phyloP scores from a whole-genome alignment of 2,113 vertebrate genomes.

The Platycercus adscitus region DNA sequence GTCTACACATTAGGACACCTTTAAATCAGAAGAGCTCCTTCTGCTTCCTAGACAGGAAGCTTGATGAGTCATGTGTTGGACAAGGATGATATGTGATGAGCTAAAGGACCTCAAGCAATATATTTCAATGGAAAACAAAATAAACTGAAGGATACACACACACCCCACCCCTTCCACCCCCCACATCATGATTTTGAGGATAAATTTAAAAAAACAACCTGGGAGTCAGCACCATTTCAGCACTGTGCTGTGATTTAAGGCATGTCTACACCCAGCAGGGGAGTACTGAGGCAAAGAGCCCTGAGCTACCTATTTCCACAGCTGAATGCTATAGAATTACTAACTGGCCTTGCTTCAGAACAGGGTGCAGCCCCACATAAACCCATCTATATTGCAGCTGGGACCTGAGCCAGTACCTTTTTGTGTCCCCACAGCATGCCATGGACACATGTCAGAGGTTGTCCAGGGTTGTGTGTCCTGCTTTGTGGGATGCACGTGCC shows the following conservation, averaged over 20 bases:
- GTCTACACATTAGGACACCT: background rate
- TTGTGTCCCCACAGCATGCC: background rate
- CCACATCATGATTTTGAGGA: background rate
- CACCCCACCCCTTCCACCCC: accelerated
- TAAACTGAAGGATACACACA: background rate
- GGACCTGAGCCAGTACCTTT: background rate
- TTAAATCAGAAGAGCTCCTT: background rate
- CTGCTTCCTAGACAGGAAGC: background rate
- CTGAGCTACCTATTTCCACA: constrained; percentile 14
- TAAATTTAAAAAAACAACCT: background rate
- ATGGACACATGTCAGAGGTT: background rate
- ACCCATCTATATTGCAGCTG: background rate
- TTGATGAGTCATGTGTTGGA: background rate
- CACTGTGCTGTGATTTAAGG: background rate
- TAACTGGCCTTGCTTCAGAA: background rate
- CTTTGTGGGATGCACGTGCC: background rate
- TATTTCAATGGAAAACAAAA: constrained; percentile 7
- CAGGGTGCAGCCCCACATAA: background rate
- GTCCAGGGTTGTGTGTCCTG: background rate
- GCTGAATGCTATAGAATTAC: background rate
- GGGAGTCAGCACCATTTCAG: background rate
- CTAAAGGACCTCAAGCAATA: background rate
- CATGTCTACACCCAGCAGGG: background rate
- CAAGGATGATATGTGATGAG: background rate
- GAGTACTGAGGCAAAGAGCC: background rate